Percentiles rank a stretch among this genome's conserved stretches.
Conservation (phyloP, 1,140 invertebrate genomes). For the Sycophila sp. region DNA sequence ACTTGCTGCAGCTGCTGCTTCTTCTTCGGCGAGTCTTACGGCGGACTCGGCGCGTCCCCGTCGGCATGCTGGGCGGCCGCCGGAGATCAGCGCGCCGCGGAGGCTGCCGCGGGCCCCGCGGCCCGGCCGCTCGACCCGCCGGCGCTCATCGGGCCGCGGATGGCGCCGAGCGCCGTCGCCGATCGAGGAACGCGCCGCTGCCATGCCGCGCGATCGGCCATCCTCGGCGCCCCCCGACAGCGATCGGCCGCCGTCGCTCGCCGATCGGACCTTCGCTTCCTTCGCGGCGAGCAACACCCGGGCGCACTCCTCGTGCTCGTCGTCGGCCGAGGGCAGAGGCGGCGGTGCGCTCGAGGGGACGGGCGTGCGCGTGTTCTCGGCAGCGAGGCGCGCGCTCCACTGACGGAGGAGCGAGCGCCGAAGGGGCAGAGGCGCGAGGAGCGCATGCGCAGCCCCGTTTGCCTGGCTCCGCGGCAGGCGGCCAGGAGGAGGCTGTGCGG, state of each 20-base stretch:
- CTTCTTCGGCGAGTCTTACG: constrained; percentile 11
- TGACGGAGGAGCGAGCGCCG: too few relatives aligned
- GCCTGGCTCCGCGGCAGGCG: not conserved
- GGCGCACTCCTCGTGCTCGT: not conserved
- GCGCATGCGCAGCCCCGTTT: not conserved
- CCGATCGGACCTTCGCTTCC: not conserved
- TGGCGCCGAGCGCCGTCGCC: not conserved
- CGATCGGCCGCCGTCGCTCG: not conserved
- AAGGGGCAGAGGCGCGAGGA: not conserved
- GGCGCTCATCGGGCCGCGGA: not conserved
- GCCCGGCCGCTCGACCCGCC: not conserved
- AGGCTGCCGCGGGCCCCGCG: not conserved
- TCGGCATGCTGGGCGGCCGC: too few relatives aligned
- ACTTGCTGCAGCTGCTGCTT: not conserved
- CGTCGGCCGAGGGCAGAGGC: not conserved
- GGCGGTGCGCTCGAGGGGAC: not conserved
- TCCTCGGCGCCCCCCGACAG: not conserved
- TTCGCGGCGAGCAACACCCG: not conserved
- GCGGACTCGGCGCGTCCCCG: constrained; percentile 13
- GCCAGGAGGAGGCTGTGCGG: not conserved
- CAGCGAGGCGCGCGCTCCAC: constrained; percentile 29
- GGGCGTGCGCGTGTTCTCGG: not conserved
- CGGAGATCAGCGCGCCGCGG: not conserved
- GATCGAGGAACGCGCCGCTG: not conserved
- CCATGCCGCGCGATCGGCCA: not conserved